Base-by-base conservation (phyloP, 2,797 vertebrate species). In the Lacerta agilis region DNA sequence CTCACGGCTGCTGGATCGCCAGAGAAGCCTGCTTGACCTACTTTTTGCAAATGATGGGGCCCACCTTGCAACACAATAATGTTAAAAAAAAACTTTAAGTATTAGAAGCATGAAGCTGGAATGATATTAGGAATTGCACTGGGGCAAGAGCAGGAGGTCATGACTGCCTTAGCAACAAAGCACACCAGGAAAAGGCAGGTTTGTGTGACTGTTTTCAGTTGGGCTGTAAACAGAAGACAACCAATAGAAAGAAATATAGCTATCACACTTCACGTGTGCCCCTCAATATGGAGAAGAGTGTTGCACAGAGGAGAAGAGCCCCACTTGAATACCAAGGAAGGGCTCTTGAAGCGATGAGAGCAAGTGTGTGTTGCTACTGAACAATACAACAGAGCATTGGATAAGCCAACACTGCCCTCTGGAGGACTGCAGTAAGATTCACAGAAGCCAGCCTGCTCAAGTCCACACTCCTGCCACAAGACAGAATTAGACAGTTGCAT, bases 401-500 rank as follows among this genome's bases (percentile, higher is more conserved):
- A 6, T 55, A 55, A 20, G 43, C 71, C 33, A 43, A 67, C 43
- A 67, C 33, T 41, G 71, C 83, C 88, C 71, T 41, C 88, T 86
- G n/a, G 41, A 69, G 83, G 71, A 6, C 3, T 6, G n/a, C 13
- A 8, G 9, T 0, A 13, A 11, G 41, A 8, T 43, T 4, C 3
- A 8, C 5, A 10, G n/a, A 29, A 73, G 29, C 5, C 61, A 36
- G 29, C 10, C 18, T 10, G 8, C 33, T n/a, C 7, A 15, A 38
- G 29, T 27, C 5, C 23, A 2, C 25, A 20, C n/a, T 55, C 8
- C 11, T 8, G 3, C 41, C 25, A 20, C 4, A 15, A 17, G 6
- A 17, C 20, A 6, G 29, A 67, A 6, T 0, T 10, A 33, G 0
- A 0, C 0, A 11, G 18, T 3, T 3, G 82, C 0, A n/a, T 83